phyloP scores from a whole-genome alignment of 2,888 invertebrate species.

The Gisinianus flammeolus region DNA sequence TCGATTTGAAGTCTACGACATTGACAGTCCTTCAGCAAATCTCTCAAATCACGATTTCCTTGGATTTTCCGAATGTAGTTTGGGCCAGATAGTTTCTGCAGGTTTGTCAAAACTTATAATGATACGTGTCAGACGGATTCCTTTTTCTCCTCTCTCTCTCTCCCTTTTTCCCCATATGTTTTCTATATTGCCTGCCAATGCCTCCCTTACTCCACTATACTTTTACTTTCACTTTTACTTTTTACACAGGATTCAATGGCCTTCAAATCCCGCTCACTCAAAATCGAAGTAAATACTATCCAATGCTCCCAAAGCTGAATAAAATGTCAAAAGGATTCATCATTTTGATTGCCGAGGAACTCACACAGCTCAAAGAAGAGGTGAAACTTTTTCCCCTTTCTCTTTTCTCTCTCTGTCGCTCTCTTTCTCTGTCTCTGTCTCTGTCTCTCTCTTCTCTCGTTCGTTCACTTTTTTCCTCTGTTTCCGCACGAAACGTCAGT shows the following conservation, averaged over 20 bases:
- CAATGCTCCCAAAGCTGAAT: conserved; percentile 51
- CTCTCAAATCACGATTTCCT: conserved; percentile 64
- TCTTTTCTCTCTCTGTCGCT: not conserved
- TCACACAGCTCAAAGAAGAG: conserved; percentile 56
- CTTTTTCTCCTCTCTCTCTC: not conserved
- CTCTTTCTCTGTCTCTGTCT: no score
- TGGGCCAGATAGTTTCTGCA: conserved; percentile 65
- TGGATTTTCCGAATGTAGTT: conserved; percentile 65
- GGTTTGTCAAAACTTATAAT: conserved; percentile 46
- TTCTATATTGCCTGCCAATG: not conserved
- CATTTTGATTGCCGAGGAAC: conserved; percentile 53
- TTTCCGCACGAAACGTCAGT: no score
- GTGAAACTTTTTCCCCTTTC: conserved; percentile 36
- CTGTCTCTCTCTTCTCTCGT: not conserved
- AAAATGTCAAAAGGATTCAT: conserved; percentile 54
- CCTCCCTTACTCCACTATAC: not conserved
- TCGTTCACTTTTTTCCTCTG: not conserved
- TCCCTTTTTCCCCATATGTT: not conserved
- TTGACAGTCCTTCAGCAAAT: conserved; percentile 60
- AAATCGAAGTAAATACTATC: conserved; percentile 49
- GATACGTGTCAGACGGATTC: conserved; percentile 35
- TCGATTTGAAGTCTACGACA: conserved; percentile 64
- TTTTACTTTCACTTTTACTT: not conserved
- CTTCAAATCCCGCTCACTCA: conserved; percentile 48
- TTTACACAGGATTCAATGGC: conserved; percentile 37